Conservation (phyloP, 2,113 vertebrate species). For the Strigops habroptila region DNA sequence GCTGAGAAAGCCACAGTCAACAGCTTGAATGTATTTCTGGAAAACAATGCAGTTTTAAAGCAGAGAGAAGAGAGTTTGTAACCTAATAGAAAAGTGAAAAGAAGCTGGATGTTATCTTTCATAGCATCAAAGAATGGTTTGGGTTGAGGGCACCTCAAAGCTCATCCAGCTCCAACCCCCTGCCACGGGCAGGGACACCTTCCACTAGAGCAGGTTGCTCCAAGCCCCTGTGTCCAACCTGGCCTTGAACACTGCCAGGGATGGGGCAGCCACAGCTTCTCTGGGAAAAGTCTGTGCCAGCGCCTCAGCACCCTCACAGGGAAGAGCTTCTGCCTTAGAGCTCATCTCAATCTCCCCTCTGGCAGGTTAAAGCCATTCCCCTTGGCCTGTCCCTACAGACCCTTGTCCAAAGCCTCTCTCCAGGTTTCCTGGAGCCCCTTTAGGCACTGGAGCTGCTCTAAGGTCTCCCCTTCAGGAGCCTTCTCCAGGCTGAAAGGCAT, state of each 20-base stretch:
- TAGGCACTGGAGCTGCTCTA: neutral
- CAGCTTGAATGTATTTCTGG: neutral
- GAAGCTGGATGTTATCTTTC: neutral
- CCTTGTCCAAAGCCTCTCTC: neutral
- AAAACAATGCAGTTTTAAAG: neutral
- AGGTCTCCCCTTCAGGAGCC: no score
- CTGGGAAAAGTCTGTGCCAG: no score
- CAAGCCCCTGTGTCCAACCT: neutral
- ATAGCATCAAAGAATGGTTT: neutral
- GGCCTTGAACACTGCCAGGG: no score
- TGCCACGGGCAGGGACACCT: rapidly evolving
- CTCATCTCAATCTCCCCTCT: no score
- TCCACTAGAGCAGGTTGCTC: neutral
- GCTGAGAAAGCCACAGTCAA: neutral
- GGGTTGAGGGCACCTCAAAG: neutral
- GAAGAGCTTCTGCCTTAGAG: no score
- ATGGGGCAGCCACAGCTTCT: no score
- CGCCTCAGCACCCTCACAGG: no score
- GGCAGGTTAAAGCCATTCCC: no score
- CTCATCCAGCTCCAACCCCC: neutral
- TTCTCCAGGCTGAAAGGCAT: neutral
- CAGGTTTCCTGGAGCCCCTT: neutral
- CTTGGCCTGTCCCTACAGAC: no score
- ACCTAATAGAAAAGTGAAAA: neutral
- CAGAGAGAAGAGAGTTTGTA: neutral